Conservation (phyloP, 2,113 vertebrate genomes). For the Parus major region DNA sequence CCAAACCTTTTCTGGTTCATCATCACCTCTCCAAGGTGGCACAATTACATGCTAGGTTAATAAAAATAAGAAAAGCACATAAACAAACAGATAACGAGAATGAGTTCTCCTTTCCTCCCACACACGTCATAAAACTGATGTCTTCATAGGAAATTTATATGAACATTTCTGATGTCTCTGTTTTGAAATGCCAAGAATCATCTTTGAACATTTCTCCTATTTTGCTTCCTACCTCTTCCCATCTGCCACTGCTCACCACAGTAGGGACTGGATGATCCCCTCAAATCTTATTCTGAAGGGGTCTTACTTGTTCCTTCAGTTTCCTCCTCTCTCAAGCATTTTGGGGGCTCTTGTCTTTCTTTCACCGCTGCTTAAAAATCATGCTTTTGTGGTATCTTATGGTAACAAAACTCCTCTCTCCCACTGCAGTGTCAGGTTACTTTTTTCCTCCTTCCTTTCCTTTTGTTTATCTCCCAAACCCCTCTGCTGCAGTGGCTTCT, state of each 20-base stretch:
- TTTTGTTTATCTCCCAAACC: neutral
- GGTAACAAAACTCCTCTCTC: neutral
- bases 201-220: neutral
- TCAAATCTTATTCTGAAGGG: neutral
- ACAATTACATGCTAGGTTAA: neutral
- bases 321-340: neutral
- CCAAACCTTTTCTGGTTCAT: neutral
- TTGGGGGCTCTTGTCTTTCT: neutral
- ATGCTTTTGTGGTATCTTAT: neutral
- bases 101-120: neutral
- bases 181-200: neutral
- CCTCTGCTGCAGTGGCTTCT: neutral
- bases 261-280: accelerated
- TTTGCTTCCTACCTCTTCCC: neutral
- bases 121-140: neutral
- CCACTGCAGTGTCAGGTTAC: neutral
- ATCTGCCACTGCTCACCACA: neutral
- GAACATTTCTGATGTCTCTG: accelerated
- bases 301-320: neutral
- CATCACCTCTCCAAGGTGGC: neutral
- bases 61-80: neutral
- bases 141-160: neutral
- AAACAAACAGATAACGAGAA: neutral
- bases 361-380: neutral
- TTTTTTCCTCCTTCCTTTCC: neutral